Evolutionary conservation across 35 echinoderm and acorn worm genomes (phyloP), one percentile per base, ranked within the genome.

Genomic region (Apostichopus parvimensis): DNA sequence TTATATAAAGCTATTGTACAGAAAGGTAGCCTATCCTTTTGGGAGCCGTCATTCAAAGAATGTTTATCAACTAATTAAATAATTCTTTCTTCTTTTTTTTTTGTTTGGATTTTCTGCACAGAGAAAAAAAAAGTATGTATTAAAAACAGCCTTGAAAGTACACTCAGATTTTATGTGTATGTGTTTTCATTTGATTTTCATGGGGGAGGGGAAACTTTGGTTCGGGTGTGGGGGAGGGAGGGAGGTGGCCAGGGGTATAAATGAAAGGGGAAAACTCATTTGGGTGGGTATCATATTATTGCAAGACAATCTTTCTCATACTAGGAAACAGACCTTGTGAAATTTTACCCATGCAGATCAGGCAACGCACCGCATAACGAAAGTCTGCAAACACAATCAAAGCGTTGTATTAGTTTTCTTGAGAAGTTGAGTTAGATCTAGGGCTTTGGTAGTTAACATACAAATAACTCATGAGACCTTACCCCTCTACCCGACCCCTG

Each of bases 1-100:
- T 84, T 84, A 84, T 82, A 82, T 84, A 84, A 84, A 84, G 81
- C 58, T 84, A 84, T 84, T 84, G 81, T 84, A 84, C 81, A 84
- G 81, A 58, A 84, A 84, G 81, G 81, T 84, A 84, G 81, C 57
- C 54, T 12, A 80, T 54, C 78, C 23, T 77, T 84, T 23, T 57
- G 53, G 26, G 78, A 53, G 17, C 81, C 52, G 15, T 56, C 23
- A 56, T 17, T 53, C 81, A 84, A 59, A 59, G 28, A 84, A 84
- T 25, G 81, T 84, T 84, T 84, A 84, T 84, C 81, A 84, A 75
- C 71, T 75, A 45, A 45, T 45, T 45, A 45, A 45, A 45, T 18
- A 75, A 75, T 75, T 75, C 71, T 75, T 54, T 56, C 34, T 84
- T 24, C 58, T 54, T 56, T 1, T 84, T 84, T 24, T 84, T 57